These are phyloP conservation scores for Microplitis demolitor DNA, from an alignment of 1,140 invertebrate species.

Conservation along the genomic window DNA sequence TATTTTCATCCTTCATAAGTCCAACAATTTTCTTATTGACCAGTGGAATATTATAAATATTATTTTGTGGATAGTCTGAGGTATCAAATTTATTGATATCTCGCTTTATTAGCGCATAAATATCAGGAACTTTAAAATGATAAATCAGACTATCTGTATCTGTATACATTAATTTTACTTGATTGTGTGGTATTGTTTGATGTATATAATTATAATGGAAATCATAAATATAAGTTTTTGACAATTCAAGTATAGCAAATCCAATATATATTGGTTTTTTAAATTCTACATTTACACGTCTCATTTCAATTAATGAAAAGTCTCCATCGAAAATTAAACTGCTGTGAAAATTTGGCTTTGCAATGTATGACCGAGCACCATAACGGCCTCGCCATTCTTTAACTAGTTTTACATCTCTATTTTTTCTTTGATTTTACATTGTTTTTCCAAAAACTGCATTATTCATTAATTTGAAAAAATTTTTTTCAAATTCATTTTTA, in stretches of 20 bases:
- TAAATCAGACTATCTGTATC: constrained; percentile 17
- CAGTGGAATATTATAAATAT: constrained; percentile 1
- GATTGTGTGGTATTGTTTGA: not conserved
- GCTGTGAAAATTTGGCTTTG: constrained; percentile 39
- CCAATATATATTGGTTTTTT: constrained; percentile 4
- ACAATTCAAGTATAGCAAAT: constrained; percentile 10
- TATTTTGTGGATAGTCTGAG: constrained; percentile 6
- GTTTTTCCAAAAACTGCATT: not conserved
- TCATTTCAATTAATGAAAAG: constrained; percentile 11
- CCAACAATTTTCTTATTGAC: not conserved
- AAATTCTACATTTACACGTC: not conserved
- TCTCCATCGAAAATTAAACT: constrained; percentile 30
- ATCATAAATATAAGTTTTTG: not conserved
- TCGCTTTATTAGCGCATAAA: constrained; percentile 5
- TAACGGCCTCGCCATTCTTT: constrained; percentile 23
- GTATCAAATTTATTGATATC: constrained; percentile 13
- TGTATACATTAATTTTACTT: constrained; percentile 4
- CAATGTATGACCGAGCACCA: constrained; percentile 32
- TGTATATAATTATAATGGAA: constrained; percentile 11
- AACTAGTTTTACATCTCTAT: constrained; percentile 37
- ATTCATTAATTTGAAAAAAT: not conserved
- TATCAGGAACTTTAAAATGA: constrained; percentile 2
- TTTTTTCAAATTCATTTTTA: not conserved
- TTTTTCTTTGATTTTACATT: constrained; percentile 30
- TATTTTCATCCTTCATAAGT: constrained; percentile 4